A percentile compares a stretch with the other conserved stretches of the same genome.
Evolutionary conservation across 1,140 invertebrate genomes (phyloP).

Genomic region (Drosophila dunni): DNA sequence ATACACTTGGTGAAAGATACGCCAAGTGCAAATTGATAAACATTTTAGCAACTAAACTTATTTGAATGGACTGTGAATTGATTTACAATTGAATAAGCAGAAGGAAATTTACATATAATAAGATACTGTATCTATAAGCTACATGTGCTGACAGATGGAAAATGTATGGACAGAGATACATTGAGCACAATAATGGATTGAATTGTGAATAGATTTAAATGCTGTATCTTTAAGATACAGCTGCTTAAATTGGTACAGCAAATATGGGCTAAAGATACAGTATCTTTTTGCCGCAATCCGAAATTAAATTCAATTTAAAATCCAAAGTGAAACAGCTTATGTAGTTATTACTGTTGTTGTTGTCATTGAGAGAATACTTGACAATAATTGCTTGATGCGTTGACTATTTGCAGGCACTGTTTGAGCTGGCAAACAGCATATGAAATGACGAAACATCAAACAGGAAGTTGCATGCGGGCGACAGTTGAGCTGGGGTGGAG

Average conservation of each 20-base stretch:
- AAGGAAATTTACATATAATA: too few relatives aligned
- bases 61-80: not conserved
- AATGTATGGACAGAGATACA: too few relatives aligned
- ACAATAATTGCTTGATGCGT: slow-evolving; percentile 39
- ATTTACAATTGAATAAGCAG: too few relatives aligned
- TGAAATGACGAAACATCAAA: slow-evolving; percentile 55
- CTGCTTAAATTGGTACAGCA: not conserved
- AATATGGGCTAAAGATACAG: not conserved
- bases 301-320: slow-evolving; percentile 8
- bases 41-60: not conserved
- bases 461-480: slow-evolving; percentile 71
- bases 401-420: slow-evolving; percentile 48
- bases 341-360: slow-evolving; percentile 12
- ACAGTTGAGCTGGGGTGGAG: not conserved
- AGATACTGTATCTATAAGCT: too few relatives aligned
- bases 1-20: slow-evolving; percentile 2
- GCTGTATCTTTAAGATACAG: too few relatives aligned
- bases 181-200: too few relatives aligned
- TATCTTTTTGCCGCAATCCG: not conserved
- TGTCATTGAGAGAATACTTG: slow-evolving; percentile 32
- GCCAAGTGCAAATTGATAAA: not conserved
- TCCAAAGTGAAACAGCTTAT: slow-evolving; percentile 24
- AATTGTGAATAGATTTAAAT: too few relatives aligned
- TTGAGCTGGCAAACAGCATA: slow-evolving; percentile 31
- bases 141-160: too few relatives aligned